Percentiles rank a stretch among this genome's conserved stretches.
Conservation (phyloP, 2,797 vertebrate species). For the Kryptolebias ocellatus region DNA sequence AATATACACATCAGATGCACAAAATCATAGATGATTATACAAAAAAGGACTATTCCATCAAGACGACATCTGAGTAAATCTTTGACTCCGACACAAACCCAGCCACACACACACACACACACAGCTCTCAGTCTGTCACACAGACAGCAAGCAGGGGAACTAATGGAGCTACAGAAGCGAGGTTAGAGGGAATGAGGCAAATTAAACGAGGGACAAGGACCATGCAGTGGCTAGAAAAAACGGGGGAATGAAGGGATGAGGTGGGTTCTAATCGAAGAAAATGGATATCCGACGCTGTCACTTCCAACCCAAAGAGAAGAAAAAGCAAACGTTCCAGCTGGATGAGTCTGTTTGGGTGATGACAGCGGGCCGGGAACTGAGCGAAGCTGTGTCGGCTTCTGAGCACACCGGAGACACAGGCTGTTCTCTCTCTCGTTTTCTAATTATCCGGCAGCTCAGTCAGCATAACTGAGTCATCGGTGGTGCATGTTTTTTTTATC, state of each 20-base stretch:
- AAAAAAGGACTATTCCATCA: conserved; percentile 23
- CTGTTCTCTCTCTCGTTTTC: conserved; percentile 47
- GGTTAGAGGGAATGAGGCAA: conserved; percentile 66
- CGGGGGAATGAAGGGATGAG: conserved; percentile 54
- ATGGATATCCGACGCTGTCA: conserved; percentile 68
- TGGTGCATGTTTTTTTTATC: background rate
- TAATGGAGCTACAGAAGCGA: conserved; percentile 64
- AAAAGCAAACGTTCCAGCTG: conserved; percentile 31
- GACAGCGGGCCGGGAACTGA: conserved; percentile 51
- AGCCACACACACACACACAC: conserved; percentile 20
- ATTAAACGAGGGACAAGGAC: conserved; percentile 59
- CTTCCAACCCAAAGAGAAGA: conserved; percentile 50
- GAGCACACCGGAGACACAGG: conserved; percentile 55
- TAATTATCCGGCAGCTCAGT: conserved; percentile 19
- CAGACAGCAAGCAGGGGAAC: conserved; percentile 69
- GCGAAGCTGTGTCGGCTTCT: conserved; percentile 48
- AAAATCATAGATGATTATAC: conserved; percentile 9
- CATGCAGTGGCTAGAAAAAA: conserved; percentile 60
- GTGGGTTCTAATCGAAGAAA: conserved; percentile 62
- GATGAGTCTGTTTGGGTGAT: conserved; percentile 56
- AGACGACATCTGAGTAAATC: conserved; percentile 20
- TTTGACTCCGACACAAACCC: conserved; percentile 17
- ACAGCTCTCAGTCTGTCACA: conserved; percentile 46
- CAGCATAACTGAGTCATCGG: conserved; percentile 12
- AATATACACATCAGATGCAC: conserved; percentile 12